Percentiles rank a stretch among this genome's conserved stretches.
Conservation (phyloP, 1,140 invertebrate species). For the Chironomus striatipennis region DNA sequence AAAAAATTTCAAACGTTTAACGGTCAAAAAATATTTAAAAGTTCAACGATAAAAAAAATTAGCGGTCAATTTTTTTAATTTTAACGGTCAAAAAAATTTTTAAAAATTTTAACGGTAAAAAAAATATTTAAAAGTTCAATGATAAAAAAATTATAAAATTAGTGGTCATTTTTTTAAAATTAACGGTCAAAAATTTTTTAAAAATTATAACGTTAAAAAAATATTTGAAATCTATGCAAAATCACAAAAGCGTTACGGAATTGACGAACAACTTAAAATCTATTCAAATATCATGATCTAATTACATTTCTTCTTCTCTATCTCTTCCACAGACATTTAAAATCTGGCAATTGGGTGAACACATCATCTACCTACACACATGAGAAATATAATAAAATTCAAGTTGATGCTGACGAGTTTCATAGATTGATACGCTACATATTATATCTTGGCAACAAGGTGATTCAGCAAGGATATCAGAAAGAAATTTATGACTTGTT, state of each 20-base stretch:
- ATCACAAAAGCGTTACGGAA: not conserved
- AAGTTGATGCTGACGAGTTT: constrained; percentile 35
- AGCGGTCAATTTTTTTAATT: not conserved
- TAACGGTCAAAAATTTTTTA: not conserved
- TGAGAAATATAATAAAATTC: constrained; percentile 31
- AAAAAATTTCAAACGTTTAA: not conserved
- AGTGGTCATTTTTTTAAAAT: not conserved
- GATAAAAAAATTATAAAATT: no score
- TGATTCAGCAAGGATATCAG: constrained; percentile 35
- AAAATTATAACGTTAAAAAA: no score
- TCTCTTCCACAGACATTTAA: not conserved
- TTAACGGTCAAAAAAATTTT: not conserved
- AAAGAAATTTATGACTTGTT: constrained; percentile 37
- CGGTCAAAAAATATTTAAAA: not conserved
- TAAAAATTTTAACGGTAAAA: no score
- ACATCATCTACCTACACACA: constrained; percentile 30
- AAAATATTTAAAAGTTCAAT: no score
- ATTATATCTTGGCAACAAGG: constrained; percentile 38
- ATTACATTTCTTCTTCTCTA: no score
- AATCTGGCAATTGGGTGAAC: not conserved
- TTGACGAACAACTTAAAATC: not conserved
- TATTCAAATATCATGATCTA: not conserved
- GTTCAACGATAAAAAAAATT: no score
- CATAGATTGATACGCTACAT: constrained; percentile 36
- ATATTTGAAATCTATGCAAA: not conserved